Evolutionary conservation across 2,797 vertebrate genomes (phyloP).

Genomic region (Gallinago stenura): DNA sequence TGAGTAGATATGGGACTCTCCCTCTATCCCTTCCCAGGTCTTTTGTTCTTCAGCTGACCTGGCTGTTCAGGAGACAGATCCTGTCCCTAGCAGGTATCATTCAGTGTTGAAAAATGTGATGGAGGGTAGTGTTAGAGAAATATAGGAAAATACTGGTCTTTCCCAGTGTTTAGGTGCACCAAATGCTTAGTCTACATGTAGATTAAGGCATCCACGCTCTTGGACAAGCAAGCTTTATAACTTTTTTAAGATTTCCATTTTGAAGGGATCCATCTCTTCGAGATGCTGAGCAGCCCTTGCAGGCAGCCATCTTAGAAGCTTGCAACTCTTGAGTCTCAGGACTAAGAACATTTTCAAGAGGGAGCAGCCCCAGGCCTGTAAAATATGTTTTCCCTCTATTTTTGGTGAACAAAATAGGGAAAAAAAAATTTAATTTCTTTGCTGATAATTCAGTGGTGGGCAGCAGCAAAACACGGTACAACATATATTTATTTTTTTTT

Average conservation of each 20-base stretch:
- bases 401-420: not conserved
- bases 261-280: accelerated
- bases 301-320: accelerated
- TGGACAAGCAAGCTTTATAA: not conserved
- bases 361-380: not conserved
- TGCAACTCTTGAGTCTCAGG: not conserved
- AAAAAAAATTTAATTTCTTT: not conserved
- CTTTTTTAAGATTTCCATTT: not conserved
- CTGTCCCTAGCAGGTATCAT: not conserved
- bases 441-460: not conserved
- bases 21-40: not conserved
- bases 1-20: accelerated
- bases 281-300: not conserved
- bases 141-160: not conserved
- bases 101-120: not conserved
- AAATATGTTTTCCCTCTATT: not conserved
- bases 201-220: not conserved
- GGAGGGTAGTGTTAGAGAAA: not conserved
- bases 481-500: not conserved
- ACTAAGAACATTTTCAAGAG: not conserved
- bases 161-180: not conserved
- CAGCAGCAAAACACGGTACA: not conserved
- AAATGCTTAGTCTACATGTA: not conserved
- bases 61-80: not conserved
- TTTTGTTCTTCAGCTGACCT: not conserved